These are phyloP conservation scores for Notoglanidium macrostoma DNA, from an alignment of 2,797 vertebrate species.

Conservation along the genomic window DNA sequence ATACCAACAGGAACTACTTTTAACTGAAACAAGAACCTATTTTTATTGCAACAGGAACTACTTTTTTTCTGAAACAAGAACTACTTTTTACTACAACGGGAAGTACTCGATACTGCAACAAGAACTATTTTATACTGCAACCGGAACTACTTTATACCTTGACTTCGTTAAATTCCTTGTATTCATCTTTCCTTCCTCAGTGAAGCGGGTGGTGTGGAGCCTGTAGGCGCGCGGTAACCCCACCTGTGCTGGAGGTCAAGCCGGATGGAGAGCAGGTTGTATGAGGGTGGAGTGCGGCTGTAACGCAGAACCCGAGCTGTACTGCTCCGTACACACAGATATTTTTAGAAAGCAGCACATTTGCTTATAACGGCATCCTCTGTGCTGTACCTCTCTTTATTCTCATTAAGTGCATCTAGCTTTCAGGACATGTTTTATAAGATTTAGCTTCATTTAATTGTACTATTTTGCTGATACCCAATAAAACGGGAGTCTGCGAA, in stretches of 20 bases:
- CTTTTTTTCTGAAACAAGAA: background rate
- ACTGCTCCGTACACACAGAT: background rate
- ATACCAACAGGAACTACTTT: background rate
- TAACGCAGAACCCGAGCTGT: background rate
- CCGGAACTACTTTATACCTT: background rate
- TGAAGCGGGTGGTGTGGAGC: background rate
- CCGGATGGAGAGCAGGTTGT: background rate
- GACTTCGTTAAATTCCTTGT: background rate
- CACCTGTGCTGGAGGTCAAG: background rate
- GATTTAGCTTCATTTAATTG: conserved; percentile 6
- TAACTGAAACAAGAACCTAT: background rate
- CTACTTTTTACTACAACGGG: background rate
- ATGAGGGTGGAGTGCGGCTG: background rate
- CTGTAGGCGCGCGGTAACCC: too few relatives aligned
- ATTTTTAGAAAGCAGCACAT: background rate
- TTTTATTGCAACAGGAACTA: background rate
- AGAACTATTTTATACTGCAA: background rate
- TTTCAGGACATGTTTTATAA: background rate
- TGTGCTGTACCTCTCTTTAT: background rate
- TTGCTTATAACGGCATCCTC: too few relatives aligned
- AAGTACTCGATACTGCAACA: background rate
- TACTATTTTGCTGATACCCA: background rate
- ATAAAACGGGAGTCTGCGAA: background rate
- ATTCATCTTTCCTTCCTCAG: background rate
- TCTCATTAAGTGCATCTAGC: background rate